These are phyloP conservation scores for Hirudinaria manillensis DNA, from an alignment of 2,888 invertebrate species.

Conservation along the genomic window DNA sequence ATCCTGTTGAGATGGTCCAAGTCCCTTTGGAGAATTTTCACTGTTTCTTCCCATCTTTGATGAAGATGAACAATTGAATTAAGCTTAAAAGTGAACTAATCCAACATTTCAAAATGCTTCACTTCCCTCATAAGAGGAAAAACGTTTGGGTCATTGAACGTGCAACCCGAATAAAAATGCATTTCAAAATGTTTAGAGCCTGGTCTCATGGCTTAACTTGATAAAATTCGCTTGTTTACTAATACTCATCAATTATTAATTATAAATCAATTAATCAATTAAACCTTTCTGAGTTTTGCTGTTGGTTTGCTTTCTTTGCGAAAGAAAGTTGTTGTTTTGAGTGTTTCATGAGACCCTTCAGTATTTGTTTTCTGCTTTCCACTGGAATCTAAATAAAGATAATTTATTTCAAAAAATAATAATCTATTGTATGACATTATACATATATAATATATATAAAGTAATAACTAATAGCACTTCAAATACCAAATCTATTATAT, in stretches of 20 bases:
- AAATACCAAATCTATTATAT: too few species aligned
- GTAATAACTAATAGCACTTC: conserved; percentile 25
- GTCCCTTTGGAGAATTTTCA: conserved; percentile 41
- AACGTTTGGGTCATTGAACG: too few species aligned
- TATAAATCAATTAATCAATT: too few species aligned
- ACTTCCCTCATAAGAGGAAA: too few species aligned
- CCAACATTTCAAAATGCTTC: too few species aligned
- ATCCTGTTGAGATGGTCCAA: conserved; percentile 45
- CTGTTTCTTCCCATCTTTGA: conserved; percentile 43
- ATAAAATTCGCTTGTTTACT: too few species aligned
- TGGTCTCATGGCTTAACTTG: too few species aligned
- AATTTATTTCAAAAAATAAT: not conserved
- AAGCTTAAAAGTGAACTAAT: too few species aligned
- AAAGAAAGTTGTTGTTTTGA: conserved; percentile 45
- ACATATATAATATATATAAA: not conserved
- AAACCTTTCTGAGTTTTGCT: not conserved
- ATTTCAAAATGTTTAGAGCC: too few species aligned
- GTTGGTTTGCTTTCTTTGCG: conserved; percentile 43
- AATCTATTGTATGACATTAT: not conserved
- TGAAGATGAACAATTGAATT: too few species aligned
- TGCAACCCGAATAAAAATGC: too few species aligned
- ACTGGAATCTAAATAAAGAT: conserved; percentile 44
- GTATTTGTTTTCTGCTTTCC: conserved; percentile 49
- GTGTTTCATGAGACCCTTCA: conserved; percentile 48
- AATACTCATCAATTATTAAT: too few species aligned